Conservation (phyloP, 2,113 vertebrate genomes). For the Orycteropus afer region DNA sequence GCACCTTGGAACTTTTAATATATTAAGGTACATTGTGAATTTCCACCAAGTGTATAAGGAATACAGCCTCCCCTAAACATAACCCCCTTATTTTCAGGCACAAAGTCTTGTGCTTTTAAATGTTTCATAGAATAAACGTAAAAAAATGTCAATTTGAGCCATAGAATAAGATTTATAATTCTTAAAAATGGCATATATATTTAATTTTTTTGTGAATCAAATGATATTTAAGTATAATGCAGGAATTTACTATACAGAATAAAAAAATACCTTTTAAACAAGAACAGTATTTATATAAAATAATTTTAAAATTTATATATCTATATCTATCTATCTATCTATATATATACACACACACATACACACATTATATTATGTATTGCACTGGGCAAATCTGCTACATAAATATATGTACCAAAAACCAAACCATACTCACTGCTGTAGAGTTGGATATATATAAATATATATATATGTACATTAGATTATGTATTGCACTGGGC, state of each 20-base stretch:
- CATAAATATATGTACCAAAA: too few relatives aligned
- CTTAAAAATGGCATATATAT: neutral
- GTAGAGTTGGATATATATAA: too few relatives aligned
- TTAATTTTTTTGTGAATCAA: conserved; percentile 8
- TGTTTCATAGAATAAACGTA: neutral
- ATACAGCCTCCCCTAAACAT: neutral
- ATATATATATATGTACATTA: neutral
- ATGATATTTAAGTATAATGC: conserved; percentile 33
- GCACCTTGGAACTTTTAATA: neutral
- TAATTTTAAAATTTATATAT: neutral
- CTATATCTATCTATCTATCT: too few relatives aligned
- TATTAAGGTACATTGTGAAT: neutral
- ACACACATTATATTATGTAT: too few relatives aligned
- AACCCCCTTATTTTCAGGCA: neutral
- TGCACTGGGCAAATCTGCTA: too few relatives aligned
- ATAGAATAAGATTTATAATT: neutral
- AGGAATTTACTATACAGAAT: conserved; percentile 4
- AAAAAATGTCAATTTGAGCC: neutral
- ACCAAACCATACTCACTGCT: too few relatives aligned
- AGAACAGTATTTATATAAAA: neutral
- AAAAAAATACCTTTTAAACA: neutral
- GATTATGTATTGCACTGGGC: too few relatives aligned
- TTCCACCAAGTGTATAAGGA: neutral
- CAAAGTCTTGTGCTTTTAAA: conserved; percentile 7
- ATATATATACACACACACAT: too few relatives aligned